Evolutionary conservation across 2,797 vertebrate genomes (phyloP).

Genomic region (Hemibagrus guttatus): DNA sequence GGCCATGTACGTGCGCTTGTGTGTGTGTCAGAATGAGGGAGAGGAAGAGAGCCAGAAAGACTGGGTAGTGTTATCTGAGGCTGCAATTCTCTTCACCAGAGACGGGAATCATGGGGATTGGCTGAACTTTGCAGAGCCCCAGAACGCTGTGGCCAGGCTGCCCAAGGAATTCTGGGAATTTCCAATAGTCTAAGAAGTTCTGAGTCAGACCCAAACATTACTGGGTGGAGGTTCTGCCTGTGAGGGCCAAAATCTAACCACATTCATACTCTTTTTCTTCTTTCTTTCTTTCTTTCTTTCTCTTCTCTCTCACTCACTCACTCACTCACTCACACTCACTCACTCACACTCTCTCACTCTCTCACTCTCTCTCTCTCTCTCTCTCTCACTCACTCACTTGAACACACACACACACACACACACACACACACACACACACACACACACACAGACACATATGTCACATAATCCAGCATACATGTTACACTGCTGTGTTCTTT

Average conservation of each 20-base stretch:
- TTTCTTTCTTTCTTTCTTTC: neutral
- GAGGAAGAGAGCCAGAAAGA: neutral
- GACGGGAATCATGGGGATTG: slow-evolving; percentile 46
- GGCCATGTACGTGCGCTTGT: slow-evolving; percentile 32
- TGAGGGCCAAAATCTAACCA: slow-evolving; percentile 46
- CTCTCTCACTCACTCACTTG: slow-evolving; percentile 10
- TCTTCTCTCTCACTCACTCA: neutral
- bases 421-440: slow-evolving; percentile 27
- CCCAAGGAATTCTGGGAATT: slow-evolving; percentile 58
- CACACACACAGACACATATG: slow-evolving; percentile 24
- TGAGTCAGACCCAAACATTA: slow-evolving; percentile 49
- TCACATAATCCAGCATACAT: neutral
- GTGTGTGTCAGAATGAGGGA: slow-evolving; percentile 3
- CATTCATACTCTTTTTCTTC: slow-evolving; percentile 42
- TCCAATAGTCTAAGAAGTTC: slow-evolving; percentile 61
- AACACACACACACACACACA: slow-evolving; percentile 35
- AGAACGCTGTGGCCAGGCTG: slow-evolving; percentile 43
- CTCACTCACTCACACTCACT: too few relatives aligned
- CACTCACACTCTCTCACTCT: neutral
- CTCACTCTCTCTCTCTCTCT: neutral
- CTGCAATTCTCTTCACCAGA: slow-evolving; percentile 36
- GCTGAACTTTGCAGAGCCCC: slow-evolving; percentile 53
- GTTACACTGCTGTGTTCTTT: neutral
- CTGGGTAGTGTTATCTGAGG: slow-evolving; percentile 40
- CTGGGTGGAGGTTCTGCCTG: slow-evolving; percentile 52